Base-by-base conservation (phyloP, 2,113 vertebrate genomes). In the Atherinomorus stipes region DNA sequence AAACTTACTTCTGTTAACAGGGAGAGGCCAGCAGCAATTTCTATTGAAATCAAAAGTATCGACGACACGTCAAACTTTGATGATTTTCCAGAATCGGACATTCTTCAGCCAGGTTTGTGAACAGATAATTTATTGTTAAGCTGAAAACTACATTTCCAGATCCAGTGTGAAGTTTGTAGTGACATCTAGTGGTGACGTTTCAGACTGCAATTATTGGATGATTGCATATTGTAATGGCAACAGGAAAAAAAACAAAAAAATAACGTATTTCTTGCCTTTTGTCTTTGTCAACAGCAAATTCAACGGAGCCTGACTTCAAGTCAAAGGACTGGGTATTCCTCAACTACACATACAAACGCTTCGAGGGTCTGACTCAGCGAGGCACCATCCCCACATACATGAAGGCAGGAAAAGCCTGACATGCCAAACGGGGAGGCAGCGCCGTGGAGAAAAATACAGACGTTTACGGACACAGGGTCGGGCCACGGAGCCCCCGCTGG, bases 301-400 rank as follows among this genome's bases (percentile, higher is more conserved):
- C 95, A 4, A 95, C 97, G 0, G 98, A 99, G 86, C 94, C 97
- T 0, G 98, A 99, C 93, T 99, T 98, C 91, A 99, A 99, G 87
- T 98, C 97, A 63, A 99, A 99, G 95, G 98, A 99, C 94, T 99
- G 98, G 97, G 98, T 99, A 77, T 99, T 99, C 88, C 96, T 99
- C 85, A 99, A 99, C 93, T 99, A 99, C 54, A 99, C 98, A n/a
- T 99, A 99, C 93, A 99, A 99, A 84, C 95, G 98, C 69, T 99
- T 99, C 47, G 98, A 99, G 90, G 98, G 98, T 52, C 90, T 99
- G 64, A 99, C 98, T 0, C 98, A 99, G 85, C 95, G 97, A 44
- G 98, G 98, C 84, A 96, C 96, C 13, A 98, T 99, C 87, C 98
- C 98, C 44, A 96, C 94, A 31, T 99, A 99, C 93, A 97, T 97